These are phyloP conservation scores for Pyrocephalus nanus DNA, from an alignment of 2,797 vertebrate species.

Conservation along the genomic window DNA sequence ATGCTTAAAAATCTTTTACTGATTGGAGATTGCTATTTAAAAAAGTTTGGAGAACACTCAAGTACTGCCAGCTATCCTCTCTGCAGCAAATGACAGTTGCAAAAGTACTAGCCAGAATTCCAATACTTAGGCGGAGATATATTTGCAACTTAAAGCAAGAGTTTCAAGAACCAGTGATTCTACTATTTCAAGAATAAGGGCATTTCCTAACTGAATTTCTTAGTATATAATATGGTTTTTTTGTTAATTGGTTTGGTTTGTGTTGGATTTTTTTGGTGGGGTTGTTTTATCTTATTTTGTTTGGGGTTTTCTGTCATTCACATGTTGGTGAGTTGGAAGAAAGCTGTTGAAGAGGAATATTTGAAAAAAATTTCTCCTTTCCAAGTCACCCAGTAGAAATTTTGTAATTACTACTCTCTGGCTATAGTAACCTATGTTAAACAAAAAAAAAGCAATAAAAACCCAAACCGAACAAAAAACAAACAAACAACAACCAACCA, in stretches of 20 bases:
- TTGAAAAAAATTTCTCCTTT: neutral
- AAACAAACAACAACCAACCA: neutral
- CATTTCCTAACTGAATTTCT: neutral
- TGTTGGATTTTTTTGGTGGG: neutral
- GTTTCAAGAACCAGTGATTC: neutral
- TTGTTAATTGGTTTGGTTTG: neutral
- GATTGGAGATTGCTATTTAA: rapidly evolving
- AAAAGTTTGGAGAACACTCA: neutral
- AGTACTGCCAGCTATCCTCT: neutral
- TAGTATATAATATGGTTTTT: neutral
- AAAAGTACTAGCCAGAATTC: neutral
- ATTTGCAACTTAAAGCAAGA: neutral
- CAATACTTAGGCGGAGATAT: neutral
- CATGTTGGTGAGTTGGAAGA: neutral
- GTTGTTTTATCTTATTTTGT: neutral
- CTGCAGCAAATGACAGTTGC: neutral
- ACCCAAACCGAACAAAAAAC: neutral
- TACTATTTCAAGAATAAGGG: neutral
- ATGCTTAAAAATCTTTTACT: neutral
- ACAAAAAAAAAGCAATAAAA: neutral
- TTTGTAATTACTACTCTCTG: neutral
- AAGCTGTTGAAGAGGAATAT: neutral
- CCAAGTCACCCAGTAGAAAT: neutral
- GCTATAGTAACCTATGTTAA: neutral
- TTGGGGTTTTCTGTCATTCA: neutral